phyloP scores from a whole-genome alignment of 2,888 invertebrate genomes.

The Leptarthrus brevirostris region DNA sequence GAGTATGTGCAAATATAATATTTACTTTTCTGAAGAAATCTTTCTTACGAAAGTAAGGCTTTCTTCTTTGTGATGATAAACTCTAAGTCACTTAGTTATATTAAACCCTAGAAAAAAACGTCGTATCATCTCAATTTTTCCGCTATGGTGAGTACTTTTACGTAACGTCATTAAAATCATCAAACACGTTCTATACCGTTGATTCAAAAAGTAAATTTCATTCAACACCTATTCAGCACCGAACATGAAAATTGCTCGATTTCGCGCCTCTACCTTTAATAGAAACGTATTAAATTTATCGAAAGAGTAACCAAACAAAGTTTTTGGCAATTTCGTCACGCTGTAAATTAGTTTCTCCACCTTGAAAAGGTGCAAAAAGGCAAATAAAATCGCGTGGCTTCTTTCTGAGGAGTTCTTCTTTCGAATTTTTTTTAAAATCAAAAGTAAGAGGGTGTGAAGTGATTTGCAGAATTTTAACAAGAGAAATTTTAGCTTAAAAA shows the following conservation, averaged over 20 bases:
- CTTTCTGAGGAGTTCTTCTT: not conserved
- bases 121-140: no score
- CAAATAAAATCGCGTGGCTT: not conserved
- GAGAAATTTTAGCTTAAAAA: constrained; percentile 32
- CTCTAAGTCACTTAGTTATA: no score
- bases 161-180: no score
- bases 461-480: constrained; percentile 45
- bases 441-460: constrained; percentile 44
- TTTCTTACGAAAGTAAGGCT: no score
- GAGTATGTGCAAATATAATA: no score
- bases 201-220: not conserved
- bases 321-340: constrained; percentile 33
- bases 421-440: constrained; percentile 22
- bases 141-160: no score
- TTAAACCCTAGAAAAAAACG: no score
- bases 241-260: no score
- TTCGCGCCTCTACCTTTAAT: not conserved
- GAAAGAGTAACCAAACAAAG: constrained; percentile 23
- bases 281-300: constrained; percentile 17
- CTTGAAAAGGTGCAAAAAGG: not conserved
- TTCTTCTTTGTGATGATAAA: no score
- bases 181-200: not conserved
- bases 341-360: constrained; percentile 35
- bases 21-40: no score
- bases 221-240: no score